Evolutionary conservation across 2,888 invertebrate genomes (phyloP), one percentile per base, ranked within the genome.

Genomic region (Apomyelois bistriatella): DNA sequence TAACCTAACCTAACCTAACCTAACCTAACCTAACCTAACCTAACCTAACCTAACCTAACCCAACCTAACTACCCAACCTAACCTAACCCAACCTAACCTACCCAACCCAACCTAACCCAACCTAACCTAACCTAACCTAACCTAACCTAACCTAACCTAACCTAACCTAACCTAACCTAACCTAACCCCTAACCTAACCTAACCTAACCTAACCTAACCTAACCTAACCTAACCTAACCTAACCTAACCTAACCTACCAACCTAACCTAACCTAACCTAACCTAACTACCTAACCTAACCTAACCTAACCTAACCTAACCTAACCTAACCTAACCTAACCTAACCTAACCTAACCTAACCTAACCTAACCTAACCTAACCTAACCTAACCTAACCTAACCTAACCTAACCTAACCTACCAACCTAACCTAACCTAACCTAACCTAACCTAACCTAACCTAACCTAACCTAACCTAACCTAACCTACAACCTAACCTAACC

Each of bases 21-120:
- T 52, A 55, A 55, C 55, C 55, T 55, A 55, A 55, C 55, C 55
- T 55, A 55, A 55, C 55, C 55, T 50, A 54, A 58, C 53, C 58
- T 54, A 54, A 58, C 53, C 58, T 54, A 52, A 58, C 53, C 55
- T 54, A 53, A 57, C 53, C 58, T 54, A 53, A 55, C 53, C 58
- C 50, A 53, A 55, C 54, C 58, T 54, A 54, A n/a, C n/a, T n/a
- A 58, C 53, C 58, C 50, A 54, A 57, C 52, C 57, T 53, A 53
- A 57, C n/a, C n/a, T n/a, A n/a, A n/a, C n/a, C n/a, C n/a, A n/a
- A n/a, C n/a, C n/a, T n/a, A n/a, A n/a, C n/a, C 54, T 53, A 57
- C 57, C 54, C 54, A 57, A 57, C 57, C 57, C 54, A 57, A 57
- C 57, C 57, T 57, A 57, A 57, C 57, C 57, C 54, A 54, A 58